A percentile compares a stretch with the other conserved stretches of the same genome.
Evolutionary conservation across 1,140 invertebrate species (phyloP).

Genomic region (Sycophila sp.): DNA sequence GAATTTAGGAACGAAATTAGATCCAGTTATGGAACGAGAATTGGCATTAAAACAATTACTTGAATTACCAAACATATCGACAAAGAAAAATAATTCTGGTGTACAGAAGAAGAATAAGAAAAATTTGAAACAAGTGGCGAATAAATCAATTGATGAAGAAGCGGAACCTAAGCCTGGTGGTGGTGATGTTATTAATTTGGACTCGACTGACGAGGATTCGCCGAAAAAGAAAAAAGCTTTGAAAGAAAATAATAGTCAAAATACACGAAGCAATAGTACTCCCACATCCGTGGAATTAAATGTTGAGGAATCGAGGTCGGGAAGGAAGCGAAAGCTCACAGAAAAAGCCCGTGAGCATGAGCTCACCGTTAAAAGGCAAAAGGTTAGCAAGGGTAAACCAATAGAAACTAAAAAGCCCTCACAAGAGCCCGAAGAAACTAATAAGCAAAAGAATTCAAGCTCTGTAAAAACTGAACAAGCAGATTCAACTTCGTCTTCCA

Average conservation of each 20-base stretch:
- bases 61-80: constrained; percentile 57
- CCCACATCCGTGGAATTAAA: constrained; percentile 19
- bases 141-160: neutral
- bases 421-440: constrained; percentile 33
- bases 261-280: constrained; percentile 17
- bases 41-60: constrained; percentile 67
- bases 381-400: constrained; percentile 33
- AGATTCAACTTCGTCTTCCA: neutral
- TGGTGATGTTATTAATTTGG: constrained; percentile 15
- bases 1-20: constrained; percentile 51
- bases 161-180: neutral
- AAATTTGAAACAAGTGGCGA: constrained; percentile 36
- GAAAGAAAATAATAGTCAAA: constrained; percentile 33
- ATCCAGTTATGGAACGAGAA: constrained; percentile 64
- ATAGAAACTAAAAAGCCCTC: neutral
- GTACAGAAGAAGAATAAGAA: constrained; percentile 26
- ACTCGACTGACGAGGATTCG: constrained; percentile 33
- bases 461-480: neutral
- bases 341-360: constrained; percentile 63
- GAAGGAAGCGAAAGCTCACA: constrained; percentile 61
- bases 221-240: constrained; percentile 26
- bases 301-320: constrained; percentile 57
- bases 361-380: constrained; percentile 45
- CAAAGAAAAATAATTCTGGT: constrained; percentile 50
- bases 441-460: constrained; percentile 46